Evolutionary conservation across 1,140 invertebrate species (phyloP).

Genomic region (Homalodisca vitripennis): DNA sequence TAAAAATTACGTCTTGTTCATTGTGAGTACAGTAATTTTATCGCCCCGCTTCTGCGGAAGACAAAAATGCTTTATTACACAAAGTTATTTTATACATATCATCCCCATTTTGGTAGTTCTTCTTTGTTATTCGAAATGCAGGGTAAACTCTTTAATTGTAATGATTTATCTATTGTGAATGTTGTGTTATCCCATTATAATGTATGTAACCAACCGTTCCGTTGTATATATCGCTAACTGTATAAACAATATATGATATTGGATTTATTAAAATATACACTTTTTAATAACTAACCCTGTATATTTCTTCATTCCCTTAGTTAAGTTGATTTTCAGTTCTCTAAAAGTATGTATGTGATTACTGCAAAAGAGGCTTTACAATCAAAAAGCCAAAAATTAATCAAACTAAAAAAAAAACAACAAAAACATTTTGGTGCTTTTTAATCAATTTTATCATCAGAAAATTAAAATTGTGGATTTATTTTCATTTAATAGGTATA

Average conservation of each 20-base stretch:
- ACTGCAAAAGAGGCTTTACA: too few relatives aligned
- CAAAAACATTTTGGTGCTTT: too few relatives aligned
- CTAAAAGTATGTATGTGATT: too few relatives aligned
- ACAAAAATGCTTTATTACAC: neutral
- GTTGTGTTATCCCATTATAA: conserved; percentile 11
- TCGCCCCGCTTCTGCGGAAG: neutral
- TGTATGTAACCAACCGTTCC: neutral
- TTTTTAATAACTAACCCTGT: neutral
- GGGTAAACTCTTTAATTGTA: conserved; percentile 17
- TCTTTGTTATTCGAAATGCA: conserved; percentile 18
- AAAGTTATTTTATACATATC: neutral
- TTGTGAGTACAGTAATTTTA: neutral
- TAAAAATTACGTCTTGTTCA: neutral
- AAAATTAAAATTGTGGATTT: too few relatives aligned
- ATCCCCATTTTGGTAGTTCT: neutral
- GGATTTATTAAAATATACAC: conserved; percentile 31
- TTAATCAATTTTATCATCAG: too few relatives aligned
- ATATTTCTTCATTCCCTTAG: neutral
- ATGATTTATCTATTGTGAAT: neutral
- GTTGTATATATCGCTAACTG: conserved; percentile 17
- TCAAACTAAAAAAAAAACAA: too few relatives aligned
- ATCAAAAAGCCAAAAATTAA: too few relatives aligned
- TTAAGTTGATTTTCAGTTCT: too few relatives aligned
- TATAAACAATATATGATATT: conserved; percentile 22
- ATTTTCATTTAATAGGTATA: too few relatives aligned